phyloP scores from a whole-genome alignment of 2,888 invertebrate genomes.

The Drosophila kokeensis region DNA sequence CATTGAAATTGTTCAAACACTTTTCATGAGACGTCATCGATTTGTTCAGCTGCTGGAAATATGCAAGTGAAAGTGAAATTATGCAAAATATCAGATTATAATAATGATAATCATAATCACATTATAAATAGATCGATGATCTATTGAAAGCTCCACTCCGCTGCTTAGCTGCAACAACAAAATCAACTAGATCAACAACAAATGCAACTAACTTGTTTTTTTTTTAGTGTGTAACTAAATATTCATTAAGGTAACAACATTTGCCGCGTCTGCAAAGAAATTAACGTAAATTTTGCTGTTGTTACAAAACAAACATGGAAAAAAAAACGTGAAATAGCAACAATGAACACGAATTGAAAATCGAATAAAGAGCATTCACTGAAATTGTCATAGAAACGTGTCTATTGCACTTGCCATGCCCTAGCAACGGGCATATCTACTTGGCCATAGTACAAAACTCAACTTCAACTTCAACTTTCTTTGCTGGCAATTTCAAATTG shows the following conservation, averaged over 20 bases:
- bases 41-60: constrained; percentile 8
- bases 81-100: constrained; percentile 27
- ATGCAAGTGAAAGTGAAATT: constrained; percentile 33
- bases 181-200: constrained; percentile 4
- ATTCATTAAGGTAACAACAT: constrained; percentile 23
- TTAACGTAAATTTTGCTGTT: constrained; percentile 38
- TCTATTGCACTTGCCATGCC: constrained; percentile 8
- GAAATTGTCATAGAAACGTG: constrained; percentile 22
- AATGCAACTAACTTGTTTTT: neutral
- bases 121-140: constrained; percentile 6
- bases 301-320: constrained; percentile 21
- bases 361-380: constrained; percentile 37
- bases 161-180: neutral
- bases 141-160: neutral
- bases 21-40: constrained; percentile 17
- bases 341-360: constrained; percentile 28
- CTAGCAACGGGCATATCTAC: constrained; percentile 1
- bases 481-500: neutral
- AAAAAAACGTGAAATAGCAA: constrained; percentile 15
- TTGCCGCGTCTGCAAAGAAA: constrained; percentile 31
- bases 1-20: neutral
- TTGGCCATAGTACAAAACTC: neutral
- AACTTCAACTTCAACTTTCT: neutral
- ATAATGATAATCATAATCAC: constrained; percentile 14
- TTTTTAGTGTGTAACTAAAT: constrained; percentile 20